Conservation (phyloP, 2,888 invertebrate species). For the Chorisops tibialis region DNA sequence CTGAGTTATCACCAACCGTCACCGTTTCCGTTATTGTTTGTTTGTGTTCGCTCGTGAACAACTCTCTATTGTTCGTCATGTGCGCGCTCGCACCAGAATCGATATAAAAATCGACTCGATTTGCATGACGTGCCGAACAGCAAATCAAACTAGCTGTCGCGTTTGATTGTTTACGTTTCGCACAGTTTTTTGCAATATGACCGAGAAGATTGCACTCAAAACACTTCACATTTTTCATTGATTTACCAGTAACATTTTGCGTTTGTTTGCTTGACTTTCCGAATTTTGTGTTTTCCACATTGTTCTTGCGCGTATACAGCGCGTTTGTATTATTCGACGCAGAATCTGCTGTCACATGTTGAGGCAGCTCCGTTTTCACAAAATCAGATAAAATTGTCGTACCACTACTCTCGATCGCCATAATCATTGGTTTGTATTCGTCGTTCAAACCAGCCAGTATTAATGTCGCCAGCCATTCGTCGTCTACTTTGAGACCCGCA, state of each 20-base stretch:
- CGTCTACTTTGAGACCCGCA: neutral
- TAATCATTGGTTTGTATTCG: slow-evolving; percentile 10
- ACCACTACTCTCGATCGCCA: slow-evolving; percentile 23
- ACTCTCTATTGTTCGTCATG: slow-evolving; percentile 11
- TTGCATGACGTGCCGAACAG: no score
- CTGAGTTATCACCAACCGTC: neutral
- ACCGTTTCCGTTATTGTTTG: neutral
- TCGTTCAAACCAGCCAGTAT: slow-evolving; percentile 11
- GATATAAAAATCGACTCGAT: no score
- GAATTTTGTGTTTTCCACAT: no score
- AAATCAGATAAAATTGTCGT: slow-evolving; percentile 1
- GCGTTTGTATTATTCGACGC: slow-evolving; percentile 6
- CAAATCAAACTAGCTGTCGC: no score
- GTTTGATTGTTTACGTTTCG: slow-evolving; percentile 5
- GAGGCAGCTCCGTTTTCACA: slow-evolving; percentile 16
- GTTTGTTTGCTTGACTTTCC: neutral
- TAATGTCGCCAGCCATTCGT: neutral
- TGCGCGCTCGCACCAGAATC: slow-evolving; percentile 3
- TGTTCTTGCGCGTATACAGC: neutral
- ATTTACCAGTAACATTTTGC: no score
- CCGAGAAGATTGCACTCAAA: slow-evolving; percentile 4
- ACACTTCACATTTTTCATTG: slow-evolving; percentile 4
- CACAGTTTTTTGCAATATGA: slow-evolving; percentile 5
- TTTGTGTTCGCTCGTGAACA: slow-evolving; percentile 1
- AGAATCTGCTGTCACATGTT: slow-evolving; percentile 8